Percentiles rank a stretch among this genome's conserved stretches.
phyloP scores from a whole-genome alignment of 2,113 vertebrate species.

The Martes martes region DNA sequence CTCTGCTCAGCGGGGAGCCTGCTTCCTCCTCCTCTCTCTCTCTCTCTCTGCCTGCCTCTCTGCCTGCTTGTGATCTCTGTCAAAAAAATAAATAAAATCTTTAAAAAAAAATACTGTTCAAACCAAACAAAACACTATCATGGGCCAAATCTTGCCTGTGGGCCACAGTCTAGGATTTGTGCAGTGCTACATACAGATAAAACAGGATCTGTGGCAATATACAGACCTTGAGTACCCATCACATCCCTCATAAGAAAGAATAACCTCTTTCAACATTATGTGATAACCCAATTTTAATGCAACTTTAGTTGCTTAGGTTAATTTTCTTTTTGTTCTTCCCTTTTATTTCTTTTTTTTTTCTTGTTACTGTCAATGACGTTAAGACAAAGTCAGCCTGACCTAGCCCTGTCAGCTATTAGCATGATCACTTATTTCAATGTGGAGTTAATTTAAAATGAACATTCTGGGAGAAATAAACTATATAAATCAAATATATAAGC shows the following conservation, averaged over 20 bases:
- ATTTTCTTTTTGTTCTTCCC: not conserved
- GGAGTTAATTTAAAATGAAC: constrained; percentile 51
- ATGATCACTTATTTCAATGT: not conserved
- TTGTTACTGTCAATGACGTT: not conserved
- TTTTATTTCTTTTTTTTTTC: not conserved
- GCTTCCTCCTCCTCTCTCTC: too few species aligned
- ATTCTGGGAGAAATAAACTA: constrained; percentile 46
- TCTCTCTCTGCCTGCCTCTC: too few species aligned
- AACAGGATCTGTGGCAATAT: not conserved
- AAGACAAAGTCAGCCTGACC: not conserved
- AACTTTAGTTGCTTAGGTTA: not conserved
- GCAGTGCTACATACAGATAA: not conserved
- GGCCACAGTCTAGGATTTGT: constrained; percentile 8
- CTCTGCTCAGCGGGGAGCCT: too few species aligned
- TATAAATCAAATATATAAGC: constrained; percentile 66
- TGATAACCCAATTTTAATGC: not conserved
- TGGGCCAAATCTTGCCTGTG: constrained; percentile 26
- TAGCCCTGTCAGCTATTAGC: not conserved
- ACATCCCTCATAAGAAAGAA: not conserved
- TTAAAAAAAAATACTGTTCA: constrained; percentile 7
- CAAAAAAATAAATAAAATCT: too few species aligned
- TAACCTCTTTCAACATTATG: not conserved
- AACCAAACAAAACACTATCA: constrained; percentile 58
- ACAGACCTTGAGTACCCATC: not conserved
- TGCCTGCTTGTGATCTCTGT: too few species aligned